Conservation (phyloP, 2,797 vertebrate genomes). For the Sebastes cheni region DNA sequence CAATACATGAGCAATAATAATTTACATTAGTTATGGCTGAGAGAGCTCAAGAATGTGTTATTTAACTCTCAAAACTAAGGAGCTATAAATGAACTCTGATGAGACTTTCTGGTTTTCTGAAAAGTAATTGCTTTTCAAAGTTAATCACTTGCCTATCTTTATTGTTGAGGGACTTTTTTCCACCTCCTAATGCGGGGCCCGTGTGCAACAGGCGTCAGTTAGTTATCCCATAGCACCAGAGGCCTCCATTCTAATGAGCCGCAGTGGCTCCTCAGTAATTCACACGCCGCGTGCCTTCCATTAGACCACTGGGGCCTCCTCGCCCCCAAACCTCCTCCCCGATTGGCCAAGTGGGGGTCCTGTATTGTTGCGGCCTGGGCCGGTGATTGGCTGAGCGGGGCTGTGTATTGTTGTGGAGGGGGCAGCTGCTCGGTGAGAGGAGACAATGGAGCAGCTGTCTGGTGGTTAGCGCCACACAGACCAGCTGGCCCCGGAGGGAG, state of each 20-base stretch:
- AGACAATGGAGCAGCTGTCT: conserved; percentile 99
- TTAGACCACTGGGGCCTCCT: conserved; percentile 91
- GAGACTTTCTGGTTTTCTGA: conserved; percentile 10
- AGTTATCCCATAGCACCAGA: conserved; percentile 80
- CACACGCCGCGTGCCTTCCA: conserved; percentile 95
- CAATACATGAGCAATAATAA: background rate
- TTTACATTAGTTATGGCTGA: background rate
- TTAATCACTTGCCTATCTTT: conserved; percentile 56
- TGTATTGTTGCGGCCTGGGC: conserved; percentile 92
- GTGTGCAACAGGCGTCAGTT: conserved; percentile 83
- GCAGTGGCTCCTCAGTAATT: conserved; percentile 81
- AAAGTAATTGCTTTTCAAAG: conserved; percentile 46
- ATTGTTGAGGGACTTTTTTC: conserved; percentile 69
- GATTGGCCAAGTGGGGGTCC: conserved; percentile 87
- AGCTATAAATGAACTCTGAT: background rate
- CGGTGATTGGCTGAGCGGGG: conserved; percentile 86
- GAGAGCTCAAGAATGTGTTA: background rate
- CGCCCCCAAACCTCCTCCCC: conserved; percentile 82
- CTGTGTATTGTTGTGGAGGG: conserved; percentile 94
- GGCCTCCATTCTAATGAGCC: conserved; percentile 81
- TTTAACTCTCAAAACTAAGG: conserved; percentile 6
- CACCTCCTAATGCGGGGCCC: conserved; percentile 68
- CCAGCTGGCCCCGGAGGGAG: conserved; percentile 94
- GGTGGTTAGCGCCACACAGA: conserved; percentile 95
- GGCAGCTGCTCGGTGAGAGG: conserved; percentile 99